Base-by-base conservation (phyloP, 2,888 invertebrate genomes). In the Phoenoteleia sp. region DNA sequence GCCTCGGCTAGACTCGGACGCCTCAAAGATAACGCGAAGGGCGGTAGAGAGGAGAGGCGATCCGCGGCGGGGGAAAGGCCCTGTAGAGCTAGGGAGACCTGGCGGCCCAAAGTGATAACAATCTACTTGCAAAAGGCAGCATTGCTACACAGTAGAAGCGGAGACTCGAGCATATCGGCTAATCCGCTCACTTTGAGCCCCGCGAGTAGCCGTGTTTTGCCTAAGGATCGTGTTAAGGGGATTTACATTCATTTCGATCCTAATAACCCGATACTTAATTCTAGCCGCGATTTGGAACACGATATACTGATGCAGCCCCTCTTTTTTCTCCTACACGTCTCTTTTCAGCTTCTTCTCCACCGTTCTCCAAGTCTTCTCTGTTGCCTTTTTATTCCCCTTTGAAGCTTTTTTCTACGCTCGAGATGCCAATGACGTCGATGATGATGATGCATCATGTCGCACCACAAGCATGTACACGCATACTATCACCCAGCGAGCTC, bases 181-280 rank as follows among this genome's bases (percentile, higher is more conserved):
- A 92, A 92, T 92, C 92, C 92, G 91, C 91, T 91, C 91, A 92
- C 91, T 92, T 90, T 91, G 88, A 88, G 89, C 87, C 88, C 88
- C 91, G 91, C 92, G 93, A 92, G 93, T 93, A 93, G 93, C 93
- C 92, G 92, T 93, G 93, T 93, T 93, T 93, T 93, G 92, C 90
- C 91, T 88, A 89, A 91, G 93, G 93, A 93, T 93, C 93, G 92
- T 93, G 93, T 93, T 93, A 93, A 93, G 93, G 92, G 93, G 93
- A 93, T 93, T 93, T 93, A 93, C 93, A 93, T 93, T 93, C 92
- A 93, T 93, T 93, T 93, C 91, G 92, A 93, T 93, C 93, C 93
- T 93, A 93, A 93, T 93, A 93, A 93, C 93, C 93, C 92, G 93
- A 92, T 91, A 92, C 92, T 91, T 90, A 91, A 92, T 92, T 91